Conservation (phyloP, 2,888 invertebrate species). For the Hyposoter didymator region DNA sequence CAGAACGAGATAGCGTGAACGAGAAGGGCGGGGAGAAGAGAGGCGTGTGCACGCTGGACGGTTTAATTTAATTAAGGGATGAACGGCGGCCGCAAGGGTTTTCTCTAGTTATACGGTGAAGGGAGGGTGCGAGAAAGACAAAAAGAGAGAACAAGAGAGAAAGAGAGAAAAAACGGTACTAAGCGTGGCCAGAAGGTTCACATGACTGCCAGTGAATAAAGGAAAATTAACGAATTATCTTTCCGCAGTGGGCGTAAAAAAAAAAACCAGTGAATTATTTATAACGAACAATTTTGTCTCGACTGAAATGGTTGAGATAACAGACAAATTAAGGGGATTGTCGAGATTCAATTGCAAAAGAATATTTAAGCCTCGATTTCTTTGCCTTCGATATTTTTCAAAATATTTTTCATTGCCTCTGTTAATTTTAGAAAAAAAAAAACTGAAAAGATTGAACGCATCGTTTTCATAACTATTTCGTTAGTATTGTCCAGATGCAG, state of each 20-base stretch:
- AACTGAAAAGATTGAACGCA: neutral
- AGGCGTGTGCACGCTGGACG: slow-evolving; percentile 34
- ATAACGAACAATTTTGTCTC: slow-evolving; percentile 11
- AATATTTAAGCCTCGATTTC: neutral
- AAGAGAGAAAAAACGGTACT: slow-evolving; percentile 8
- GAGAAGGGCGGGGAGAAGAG: slow-evolving; percentile 18
- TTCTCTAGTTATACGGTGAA: slow-evolving; percentile 17
- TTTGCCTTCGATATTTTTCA: neutral
- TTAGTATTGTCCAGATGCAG: neutral
- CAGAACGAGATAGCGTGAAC: slow-evolving; percentile 24
- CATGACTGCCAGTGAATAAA: slow-evolving; percentile 31
- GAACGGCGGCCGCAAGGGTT: slow-evolving; percentile 56
- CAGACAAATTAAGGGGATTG: neutral
- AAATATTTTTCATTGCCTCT: neutral
- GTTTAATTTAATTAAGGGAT: slow-evolving; percentile 65
- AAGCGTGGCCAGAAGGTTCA: slow-evolving; percentile 38
- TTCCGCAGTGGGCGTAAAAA: neutral
- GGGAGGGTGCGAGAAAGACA: neutral
- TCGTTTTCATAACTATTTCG: neutral
- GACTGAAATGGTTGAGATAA: neutral
- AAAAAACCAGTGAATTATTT: slow-evolving; percentile 46
- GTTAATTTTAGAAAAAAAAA: neutral
- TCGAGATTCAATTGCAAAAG: neutral
- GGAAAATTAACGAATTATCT: slow-evolving; percentile 62
- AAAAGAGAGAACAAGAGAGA: neutral